Percentiles rank a stretch among this genome's conserved stretches.
phyloP scores from a whole-genome alignment of 92 coral and sea anemone species.

The Siderastrea radians region DNA sequence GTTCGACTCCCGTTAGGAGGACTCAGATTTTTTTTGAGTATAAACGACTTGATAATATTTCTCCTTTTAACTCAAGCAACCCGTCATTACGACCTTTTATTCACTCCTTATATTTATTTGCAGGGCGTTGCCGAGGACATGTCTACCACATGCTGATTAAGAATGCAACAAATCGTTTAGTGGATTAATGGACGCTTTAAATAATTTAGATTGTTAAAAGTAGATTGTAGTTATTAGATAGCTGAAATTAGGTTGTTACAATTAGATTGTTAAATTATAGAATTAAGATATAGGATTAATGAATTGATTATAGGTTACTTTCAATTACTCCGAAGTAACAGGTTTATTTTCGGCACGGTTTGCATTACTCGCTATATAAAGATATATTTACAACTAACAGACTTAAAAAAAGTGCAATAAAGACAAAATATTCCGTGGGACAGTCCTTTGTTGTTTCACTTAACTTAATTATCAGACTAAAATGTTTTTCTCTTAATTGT shows the following conservation, averaged over 20 bases:
- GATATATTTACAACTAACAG: not conserved
- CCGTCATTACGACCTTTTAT: not conserved
- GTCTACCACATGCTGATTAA: not conserved
- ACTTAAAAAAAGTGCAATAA: conserved; percentile 16
- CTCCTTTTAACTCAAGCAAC: not conserved
- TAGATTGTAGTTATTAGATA: no score
- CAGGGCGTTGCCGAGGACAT: not conserved
- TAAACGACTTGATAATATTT: no score
- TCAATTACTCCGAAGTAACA: not conserved
- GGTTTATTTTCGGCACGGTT: not conserved
- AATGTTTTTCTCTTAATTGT: no score
- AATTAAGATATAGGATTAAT: not conserved
- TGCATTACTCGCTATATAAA: not conserved
- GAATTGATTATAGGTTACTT: conserved; percentile 1
- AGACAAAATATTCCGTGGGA: not conserved
- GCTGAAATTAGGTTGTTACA: no score
- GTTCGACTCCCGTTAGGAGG: no score
- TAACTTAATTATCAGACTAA: not conserved
- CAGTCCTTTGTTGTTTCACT: not conserved
- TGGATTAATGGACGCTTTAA: not conserved
- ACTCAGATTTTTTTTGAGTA: no score
- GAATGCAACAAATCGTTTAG: not conserved
- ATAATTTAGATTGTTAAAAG: conserved; percentile 8
- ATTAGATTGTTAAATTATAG: not conserved
- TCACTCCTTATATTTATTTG: not conserved